A percentile compares a stretch with the other conserved stretches of the same genome.
phyloP scores from a whole-genome alignment of 2,113 vertebrate species.

The Speoplatyrhinus poulsoni region DNA sequence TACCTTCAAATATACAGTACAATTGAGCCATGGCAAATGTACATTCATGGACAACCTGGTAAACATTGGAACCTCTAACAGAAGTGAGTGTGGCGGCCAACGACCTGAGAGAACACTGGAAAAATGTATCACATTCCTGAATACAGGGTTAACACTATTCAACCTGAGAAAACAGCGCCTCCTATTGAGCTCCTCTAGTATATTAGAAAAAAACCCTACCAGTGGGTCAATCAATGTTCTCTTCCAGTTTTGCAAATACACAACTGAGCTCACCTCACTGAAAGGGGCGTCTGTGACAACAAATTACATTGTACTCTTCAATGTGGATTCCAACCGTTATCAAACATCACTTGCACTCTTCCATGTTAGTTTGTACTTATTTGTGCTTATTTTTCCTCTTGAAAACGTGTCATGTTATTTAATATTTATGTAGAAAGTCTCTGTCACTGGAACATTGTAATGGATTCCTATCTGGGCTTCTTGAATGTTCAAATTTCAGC shows the following conservation, averaged over 20 bases:
- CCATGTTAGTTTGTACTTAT: slow-evolving; percentile 21
- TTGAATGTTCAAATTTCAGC: slow-evolving; percentile 11
- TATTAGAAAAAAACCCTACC: background rate
- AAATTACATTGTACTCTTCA: background rate
- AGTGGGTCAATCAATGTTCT: slow-evolving; percentile 12
- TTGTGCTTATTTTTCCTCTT: slow-evolving; percentile 18
- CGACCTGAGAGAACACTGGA: background rate
- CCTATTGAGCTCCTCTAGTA: slow-evolving; percentile 15
- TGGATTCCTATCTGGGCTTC: slow-evolving; percentile 40
- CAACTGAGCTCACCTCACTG: slow-evolving; percentile 33
- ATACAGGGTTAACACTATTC: slow-evolving; percentile 7
- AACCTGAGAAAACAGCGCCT: background rate
- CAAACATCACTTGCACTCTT: slow-evolving; percentile 9
- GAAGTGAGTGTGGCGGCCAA: slow-evolving; percentile 1
- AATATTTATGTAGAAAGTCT: slow-evolving; percentile 9
- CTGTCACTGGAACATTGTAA: slow-evolving; percentile 5
- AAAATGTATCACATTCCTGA: background rate
- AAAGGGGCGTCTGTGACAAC: slow-evolving; percentile 18
- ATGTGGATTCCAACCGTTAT: slow-evolving; percentile 7
- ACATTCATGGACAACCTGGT: slow-evolving; percentile 8
- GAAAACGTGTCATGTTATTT: slow-evolving; percentile 21
- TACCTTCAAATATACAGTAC: background rate
- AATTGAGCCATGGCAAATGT: slow-evolving; percentile 16
- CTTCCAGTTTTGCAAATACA: slow-evolving; percentile 36
- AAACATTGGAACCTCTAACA: slow-evolving; percentile 13